A percentile compares a stretch with the other conserved stretches of the same genome.
These are phyloP conservation scores for Apocheima hispidaria DNA, from an alignment of 2,888 invertebrate genomes.

Conservation along the genomic window DNA sequence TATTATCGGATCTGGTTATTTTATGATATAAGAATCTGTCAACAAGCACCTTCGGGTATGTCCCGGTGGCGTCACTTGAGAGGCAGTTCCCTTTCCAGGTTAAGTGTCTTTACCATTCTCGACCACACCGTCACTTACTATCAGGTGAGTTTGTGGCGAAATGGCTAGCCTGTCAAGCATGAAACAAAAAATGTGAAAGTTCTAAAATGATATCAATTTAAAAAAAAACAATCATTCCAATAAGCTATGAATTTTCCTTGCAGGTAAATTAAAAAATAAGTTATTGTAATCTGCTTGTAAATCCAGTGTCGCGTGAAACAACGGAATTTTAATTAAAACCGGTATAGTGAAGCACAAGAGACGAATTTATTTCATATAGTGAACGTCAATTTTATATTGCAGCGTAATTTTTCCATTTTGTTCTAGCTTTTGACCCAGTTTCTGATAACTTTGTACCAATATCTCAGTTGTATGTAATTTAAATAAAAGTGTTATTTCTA, in stretches of 20 bases:
- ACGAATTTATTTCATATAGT: background rate
- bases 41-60: too few relatives aligned
- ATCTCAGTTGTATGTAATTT: too few relatives aligned
- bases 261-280: conserved; percentile 5
- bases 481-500: too few relatives aligned
- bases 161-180: too few relatives aligned
- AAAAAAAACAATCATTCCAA: conserved; percentile 6
- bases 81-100: too few relatives aligned
- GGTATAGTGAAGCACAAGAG: conserved; percentile 36
- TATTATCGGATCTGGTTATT: too few relatives aligned
- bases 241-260: conserved; percentile 11
- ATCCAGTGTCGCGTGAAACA: conserved; percentile 7
- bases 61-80: too few relatives aligned
- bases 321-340: conserved; percentile 34
- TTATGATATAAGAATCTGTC: too few relatives aligned
- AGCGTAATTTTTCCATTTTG: conserved; percentile 14
- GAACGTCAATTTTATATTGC: conserved; percentile 8
- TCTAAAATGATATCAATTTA: background rate
- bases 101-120: too few relatives aligned
- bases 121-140: too few relatives aligned
- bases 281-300: conserved; percentile 21
- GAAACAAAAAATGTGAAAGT: too few relatives aligned
- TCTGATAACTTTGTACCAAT: background rate
- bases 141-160: too few relatives aligned
- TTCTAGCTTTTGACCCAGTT: conserved; percentile 16